Evolutionary conservation across 1,140 invertebrate genomes (phyloP).

Genomic region (Araneus ventricosus): DNA sequence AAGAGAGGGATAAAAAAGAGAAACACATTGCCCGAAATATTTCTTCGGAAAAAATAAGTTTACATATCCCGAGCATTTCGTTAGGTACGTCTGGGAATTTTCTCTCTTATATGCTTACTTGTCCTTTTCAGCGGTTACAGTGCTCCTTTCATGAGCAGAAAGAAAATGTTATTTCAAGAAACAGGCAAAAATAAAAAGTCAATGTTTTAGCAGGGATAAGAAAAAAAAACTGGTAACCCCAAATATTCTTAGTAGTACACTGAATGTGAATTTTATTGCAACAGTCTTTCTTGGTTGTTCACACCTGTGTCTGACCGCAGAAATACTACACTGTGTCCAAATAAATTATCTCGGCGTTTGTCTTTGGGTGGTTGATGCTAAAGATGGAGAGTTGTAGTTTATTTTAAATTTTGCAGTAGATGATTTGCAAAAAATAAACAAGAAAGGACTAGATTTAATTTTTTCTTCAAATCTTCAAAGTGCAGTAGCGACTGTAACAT

Average conservation of each 20-base stretch:
- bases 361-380: not conserved
- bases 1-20: not conserved
- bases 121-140: not conserved
- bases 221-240: not conserved
- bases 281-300: not conserved
- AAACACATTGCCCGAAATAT: not conserved
- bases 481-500: too few species aligned
- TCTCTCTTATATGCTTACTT: not conserved
- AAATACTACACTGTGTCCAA: not conserved
- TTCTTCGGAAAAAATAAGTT: not conserved
- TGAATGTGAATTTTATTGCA: not conserved
- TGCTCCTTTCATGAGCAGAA: not conserved
- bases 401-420: not conserved
- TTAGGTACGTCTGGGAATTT: not conserved
- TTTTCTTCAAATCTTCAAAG: too few species aligned
- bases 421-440: not conserved
- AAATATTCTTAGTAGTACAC: not conserved
- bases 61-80: not conserved
- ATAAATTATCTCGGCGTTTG: not conserved
- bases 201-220: too few species aligned
- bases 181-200: not conserved
- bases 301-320: not conserved
- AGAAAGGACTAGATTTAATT: too few species aligned
- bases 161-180: not conserved
- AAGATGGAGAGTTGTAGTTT: not conserved